Evolutionary conservation across 2,113 vertebrate genomes (phyloP).

Genomic region (Pontoporia blainvillei): DNA sequence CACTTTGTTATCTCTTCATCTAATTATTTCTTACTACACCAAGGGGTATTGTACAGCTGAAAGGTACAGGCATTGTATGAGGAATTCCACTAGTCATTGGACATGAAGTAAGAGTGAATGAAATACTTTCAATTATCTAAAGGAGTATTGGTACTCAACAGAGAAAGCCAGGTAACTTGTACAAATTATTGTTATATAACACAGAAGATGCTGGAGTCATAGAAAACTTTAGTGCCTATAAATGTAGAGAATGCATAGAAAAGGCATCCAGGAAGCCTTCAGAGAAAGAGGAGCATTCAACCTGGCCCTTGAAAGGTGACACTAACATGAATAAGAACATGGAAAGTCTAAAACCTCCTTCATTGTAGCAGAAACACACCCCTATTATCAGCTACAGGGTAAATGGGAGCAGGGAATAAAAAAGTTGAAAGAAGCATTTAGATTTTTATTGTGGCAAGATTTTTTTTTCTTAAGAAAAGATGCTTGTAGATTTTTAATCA

Average conservation of each 20-base stretch:
- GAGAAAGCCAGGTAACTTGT: not conserved
- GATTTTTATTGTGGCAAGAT: not conserved
- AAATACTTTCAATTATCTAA: not conserved
- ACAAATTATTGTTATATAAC: not conserved
- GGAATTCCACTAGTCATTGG: not conserved
- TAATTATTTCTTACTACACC: not conserved
- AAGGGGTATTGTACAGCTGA: not conserved
- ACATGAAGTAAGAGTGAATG: not conserved
- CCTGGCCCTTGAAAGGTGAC: not conserved
- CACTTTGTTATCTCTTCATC: not conserved
- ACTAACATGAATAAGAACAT: not conserved
- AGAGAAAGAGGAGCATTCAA: not conserved
- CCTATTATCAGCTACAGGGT: not conserved
- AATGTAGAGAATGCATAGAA: not conserved
- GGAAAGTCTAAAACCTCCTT: not conserved
- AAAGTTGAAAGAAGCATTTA: not conserved
- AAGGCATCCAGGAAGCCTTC: not conserved
- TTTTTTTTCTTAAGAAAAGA: not conserved
- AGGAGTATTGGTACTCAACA: not conserved
- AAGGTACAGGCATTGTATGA: not conserved
- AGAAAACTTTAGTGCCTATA: not conserved
- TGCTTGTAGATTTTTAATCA: not conserved
- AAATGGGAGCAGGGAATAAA: not conserved
- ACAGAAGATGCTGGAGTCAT: not conserved
- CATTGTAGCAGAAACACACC: not conserved